Conservation (phyloP, 2,888 invertebrate species). For the Volucella inflata region DNA sequence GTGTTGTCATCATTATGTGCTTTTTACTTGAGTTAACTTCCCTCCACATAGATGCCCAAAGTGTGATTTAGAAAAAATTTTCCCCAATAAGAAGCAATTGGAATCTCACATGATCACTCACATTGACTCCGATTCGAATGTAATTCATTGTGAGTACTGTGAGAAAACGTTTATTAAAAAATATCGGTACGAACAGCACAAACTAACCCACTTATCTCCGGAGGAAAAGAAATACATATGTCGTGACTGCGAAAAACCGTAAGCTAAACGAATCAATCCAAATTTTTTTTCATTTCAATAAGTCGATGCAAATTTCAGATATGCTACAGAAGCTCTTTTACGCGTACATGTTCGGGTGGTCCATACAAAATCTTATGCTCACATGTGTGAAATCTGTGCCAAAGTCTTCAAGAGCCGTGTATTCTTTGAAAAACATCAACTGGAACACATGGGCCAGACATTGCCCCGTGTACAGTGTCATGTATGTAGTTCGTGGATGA, state of each 20-base stretch:
- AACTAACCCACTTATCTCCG: slow-evolving; percentile 70
- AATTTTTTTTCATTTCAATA: not conserved
- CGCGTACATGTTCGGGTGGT: slow-evolving; percentile 75
- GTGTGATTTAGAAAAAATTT: slow-evolving; percentile 59
- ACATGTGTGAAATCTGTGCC: slow-evolving; percentile 77
- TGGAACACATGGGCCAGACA: slow-evolving; percentile 75
- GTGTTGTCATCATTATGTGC: not conserved
- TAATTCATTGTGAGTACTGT: slow-evolving; percentile 76
- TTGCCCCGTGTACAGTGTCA: slow-evolving; percentile 76
- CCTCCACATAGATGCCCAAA: slow-evolving; percentile 36
- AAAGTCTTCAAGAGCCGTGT: slow-evolving; percentile 76
- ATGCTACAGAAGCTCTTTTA: slow-evolving; percentile 74
- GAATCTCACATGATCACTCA: slow-evolving; percentile 76
- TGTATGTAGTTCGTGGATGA: slow-evolving; percentile 77
- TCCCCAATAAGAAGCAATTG: slow-evolving; percentile 69
- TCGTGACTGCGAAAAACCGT: slow-evolving; percentile 81
- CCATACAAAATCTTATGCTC: slow-evolving; percentile 75
- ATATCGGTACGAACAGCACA: slow-evolving; percentile 76
- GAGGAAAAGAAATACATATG: slow-evolving; percentile 78
- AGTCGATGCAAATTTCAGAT: slow-evolving; percentile 43
- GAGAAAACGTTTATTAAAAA: slow-evolving; percentile 76
- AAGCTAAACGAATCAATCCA: slow-evolving; percentile 25
- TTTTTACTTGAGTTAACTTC: not conserved
- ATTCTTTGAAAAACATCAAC: slow-evolving; percentile 76
- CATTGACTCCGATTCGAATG: slow-evolving; percentile 61